Evolutionary conservation across 2,888 invertebrate genomes (phyloP).

Genomic region (Subacronicta megacephala): DNA sequence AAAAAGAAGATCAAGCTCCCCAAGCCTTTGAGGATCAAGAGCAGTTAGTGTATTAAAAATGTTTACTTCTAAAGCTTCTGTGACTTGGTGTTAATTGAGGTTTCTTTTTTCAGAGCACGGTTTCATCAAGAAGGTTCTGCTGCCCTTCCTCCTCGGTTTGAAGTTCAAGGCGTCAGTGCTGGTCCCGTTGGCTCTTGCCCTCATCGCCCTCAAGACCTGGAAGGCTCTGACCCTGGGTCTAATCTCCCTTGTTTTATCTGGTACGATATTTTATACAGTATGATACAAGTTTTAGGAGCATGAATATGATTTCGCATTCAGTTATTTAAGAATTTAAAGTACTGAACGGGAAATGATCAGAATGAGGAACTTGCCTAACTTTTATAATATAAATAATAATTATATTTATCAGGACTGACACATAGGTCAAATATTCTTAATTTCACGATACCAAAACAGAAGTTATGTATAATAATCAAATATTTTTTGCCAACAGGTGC

Average conservation of each 20-base stretch:
- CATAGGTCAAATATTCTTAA: no score
- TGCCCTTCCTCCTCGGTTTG: conserved; percentile 95
- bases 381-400: no score
- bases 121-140: conserved; percentile 95
- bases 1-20: conserved; percentile 88
- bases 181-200: conserved; percentile 94
- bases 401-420: no score
- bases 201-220: conserved; percentile 97
- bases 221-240: conserved; percentile 96
- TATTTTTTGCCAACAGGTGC: conserved; percentile 84
- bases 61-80: conserved; percentile 9
- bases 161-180: conserved; percentile 96
- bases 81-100: conserved; percentile 31
- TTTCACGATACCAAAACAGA: no score
- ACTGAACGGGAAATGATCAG: no score
- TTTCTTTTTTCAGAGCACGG: conserved; percentile 91
- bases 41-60: conserved; percentile 72
- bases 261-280: conserved; percentile 70
- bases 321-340: no score
- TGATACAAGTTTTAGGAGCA: no score
- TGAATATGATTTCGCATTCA: no score
- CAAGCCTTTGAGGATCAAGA: conserved; percentile 87
- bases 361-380: no score
- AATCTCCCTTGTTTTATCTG: conserved; percentile 95
- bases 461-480: no score